These are phyloP conservation scores for Priapulus caudatus DNA, from an alignment of 2,888 invertebrate genomes.

Conservation along the genomic window DNA sequence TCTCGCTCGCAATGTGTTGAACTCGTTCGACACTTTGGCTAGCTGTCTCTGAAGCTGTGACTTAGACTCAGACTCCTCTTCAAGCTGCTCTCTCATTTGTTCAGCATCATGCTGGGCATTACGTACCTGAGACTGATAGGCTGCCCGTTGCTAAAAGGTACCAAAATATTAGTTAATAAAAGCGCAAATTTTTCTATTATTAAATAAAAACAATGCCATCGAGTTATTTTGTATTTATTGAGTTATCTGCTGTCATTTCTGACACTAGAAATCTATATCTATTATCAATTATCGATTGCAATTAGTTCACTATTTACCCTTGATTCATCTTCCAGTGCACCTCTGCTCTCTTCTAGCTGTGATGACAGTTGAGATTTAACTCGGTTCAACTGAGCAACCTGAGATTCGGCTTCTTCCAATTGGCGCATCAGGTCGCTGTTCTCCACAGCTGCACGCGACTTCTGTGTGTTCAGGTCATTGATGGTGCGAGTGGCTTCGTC, in stretches of 20 bases:
- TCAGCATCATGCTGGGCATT: not conserved
- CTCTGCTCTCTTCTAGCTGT: conserved; percentile 94
- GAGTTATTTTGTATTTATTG: no score
- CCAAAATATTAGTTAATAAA: no score
- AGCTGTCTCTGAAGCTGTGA: not conserved
- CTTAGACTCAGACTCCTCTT: not conserved
- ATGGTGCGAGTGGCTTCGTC: conserved; percentile 94
- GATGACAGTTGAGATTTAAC: conserved; percentile 85
- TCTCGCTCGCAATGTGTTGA: not conserved
- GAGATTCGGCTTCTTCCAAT: conserved; percentile 97
- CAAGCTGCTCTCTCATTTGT: not conserved
- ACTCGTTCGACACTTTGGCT: not conserved
- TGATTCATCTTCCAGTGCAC: conserved; percentile 88
- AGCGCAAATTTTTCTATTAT: no score
- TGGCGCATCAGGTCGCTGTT: conserved; percentile 92
- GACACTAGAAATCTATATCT: no score
- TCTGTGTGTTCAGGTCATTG: conserved; percentile 65
- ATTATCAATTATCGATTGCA: no score
- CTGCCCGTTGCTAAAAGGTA: no score
- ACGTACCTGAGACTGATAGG: not conserved
- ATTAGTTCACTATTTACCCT: no score
- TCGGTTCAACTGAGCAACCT: conserved; percentile 90
- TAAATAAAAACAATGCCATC: no score
- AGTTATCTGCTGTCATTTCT: no score
- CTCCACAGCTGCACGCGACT: conserved; percentile 94